Conservation (phyloP, 1,140 invertebrate genomes). For the Drosophila bocqueti region DNA sequence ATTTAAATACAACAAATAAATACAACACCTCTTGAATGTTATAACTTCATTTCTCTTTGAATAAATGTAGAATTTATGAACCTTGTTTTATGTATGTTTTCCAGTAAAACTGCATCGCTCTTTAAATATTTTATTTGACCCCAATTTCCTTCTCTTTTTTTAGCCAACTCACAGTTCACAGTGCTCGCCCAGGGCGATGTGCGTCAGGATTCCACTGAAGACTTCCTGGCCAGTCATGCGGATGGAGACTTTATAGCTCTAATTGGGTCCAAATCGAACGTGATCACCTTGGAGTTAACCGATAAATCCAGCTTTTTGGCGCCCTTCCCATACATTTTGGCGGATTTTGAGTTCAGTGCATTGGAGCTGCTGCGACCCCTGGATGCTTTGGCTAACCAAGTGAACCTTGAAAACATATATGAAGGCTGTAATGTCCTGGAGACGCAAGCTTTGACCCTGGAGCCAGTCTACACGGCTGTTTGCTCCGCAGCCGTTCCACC, state of each 20-base stretch:
- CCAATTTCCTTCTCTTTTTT: background rate
- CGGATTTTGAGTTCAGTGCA: background rate
- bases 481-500: constrained; percentile 41
- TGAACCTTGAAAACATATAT: constrained; percentile 52
- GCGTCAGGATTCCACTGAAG: constrained; percentile 45
- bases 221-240: constrained; percentile 44
- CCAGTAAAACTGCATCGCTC: too few species aligned
- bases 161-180: constrained; percentile 23
- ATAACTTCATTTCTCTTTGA: too few species aligned
- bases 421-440: constrained; percentile 57
- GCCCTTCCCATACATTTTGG: constrained; percentile 47
- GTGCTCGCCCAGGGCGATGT: constrained; percentile 30
- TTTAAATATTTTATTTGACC: background rate
- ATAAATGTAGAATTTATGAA: too few species aligned
- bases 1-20: too few species aligned
- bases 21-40: too few species aligned
- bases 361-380: constrained; percentile 35
- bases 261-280: constrained; percentile 42
- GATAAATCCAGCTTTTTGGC: constrained; percentile 14
- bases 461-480: constrained; percentile 46
- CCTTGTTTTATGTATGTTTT: too few species aligned
- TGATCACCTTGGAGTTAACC: constrained; percentile 59
- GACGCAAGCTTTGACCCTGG: constrained; percentile 46
- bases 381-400: constrained; percentile 31
- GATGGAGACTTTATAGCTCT: constrained; percentile 42